phyloP scores from a whole-genome alignment of 2,888 invertebrate genomes.

The Scelioninae gen. 1 region DNA sequence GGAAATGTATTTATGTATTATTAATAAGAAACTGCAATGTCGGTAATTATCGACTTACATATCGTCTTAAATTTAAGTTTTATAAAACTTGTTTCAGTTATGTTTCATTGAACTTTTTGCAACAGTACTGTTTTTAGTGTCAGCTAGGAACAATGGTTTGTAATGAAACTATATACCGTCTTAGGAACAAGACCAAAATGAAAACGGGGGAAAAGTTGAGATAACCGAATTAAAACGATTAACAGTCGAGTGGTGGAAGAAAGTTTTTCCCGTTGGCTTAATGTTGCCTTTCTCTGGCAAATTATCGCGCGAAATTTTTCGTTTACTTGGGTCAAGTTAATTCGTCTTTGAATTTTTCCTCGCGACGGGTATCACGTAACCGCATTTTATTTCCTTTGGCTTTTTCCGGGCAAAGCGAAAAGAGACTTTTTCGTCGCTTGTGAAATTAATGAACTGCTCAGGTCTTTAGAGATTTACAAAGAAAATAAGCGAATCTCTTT shows the following conservation, averaged over 20 bases:
- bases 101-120: too few relatives aligned
- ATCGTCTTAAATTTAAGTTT: too few relatives aligned
- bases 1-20: too few relatives aligned
- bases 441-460: constrained; percentile 29
- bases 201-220: too few relatives aligned
- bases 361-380: constrained; percentile 5
- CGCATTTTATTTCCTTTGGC: constrained; percentile 17
- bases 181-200: too few relatives aligned
- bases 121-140: too few relatives aligned
- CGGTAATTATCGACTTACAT: too few relatives aligned
- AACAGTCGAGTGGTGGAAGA: neutral
- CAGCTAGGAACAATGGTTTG: too few relatives aligned
- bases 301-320: constrained; percentile 19
- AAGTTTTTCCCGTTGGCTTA: constrained; percentile 1
- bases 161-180: too few relatives aligned
- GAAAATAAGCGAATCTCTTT: constrained; percentile 14
- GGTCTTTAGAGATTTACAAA: constrained; percentile 21
- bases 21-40: too few relatives aligned
- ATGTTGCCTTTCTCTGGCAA: constrained; percentile 7
- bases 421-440: constrained; percentile 17
- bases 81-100: too few relatives aligned
- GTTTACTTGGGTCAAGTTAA: constrained; percentile 26
- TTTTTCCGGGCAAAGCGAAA: constrained; percentile 10
- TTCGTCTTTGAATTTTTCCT: constrained; percentile 21
- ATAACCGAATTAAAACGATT: constrained; percentile 18